Evolutionary conservation across 2,797 vertebrate genomes (phyloP), one percentile per base, ranked within the genome.

Genomic region (Oryzias sinensis): DNA sequence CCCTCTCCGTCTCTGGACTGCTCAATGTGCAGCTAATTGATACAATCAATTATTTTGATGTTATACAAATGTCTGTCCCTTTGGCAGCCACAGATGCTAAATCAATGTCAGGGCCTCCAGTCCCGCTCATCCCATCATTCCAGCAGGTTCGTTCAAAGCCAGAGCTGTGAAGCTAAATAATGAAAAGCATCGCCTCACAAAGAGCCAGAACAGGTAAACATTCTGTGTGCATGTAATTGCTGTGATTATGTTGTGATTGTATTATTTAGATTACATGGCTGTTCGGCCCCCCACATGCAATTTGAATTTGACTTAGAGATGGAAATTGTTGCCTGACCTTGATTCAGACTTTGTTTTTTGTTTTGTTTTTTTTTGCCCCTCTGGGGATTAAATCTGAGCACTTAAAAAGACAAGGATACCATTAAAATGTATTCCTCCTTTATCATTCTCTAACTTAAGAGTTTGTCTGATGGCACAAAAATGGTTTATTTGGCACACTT

Each of bases 211-310:
- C 33, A 37, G 33, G 33, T 37, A 37, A 37, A 37, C 33, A 37
- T 37, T 81, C 74, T 54, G 53, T 72, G 64, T 59, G 73, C 68
- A 66, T 74, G 66, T 77, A 78, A 86, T 82, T 84, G 73, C 74
- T 72, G 78, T 84, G 80, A 88, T 87, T 87, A 86, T 79, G 62
- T 56, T 56, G 62, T 77, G 79, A 82, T 84, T 86, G 78, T 66
- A 65, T 81, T 84, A 77, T 81, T 77, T 84, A 78, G 77, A 88
- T 85, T 80, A 80, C 63, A 85, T 78, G 82, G 78, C 81, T 87
- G 80, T 73, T 78, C 68, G 41, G 11, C 53, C 49, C 61, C 53
- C 53, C 58, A 58, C 65, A 53, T 67, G 73, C 65, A 73, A 29
- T 73, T 73, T 70, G 24, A 55, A 51, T 65, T 66, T 65, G 54